These are phyloP conservation scores for Heteromyza rotundicornis DNA, from an alignment of 2,888 invertebrate genomes.

Conservation along the genomic window DNA sequence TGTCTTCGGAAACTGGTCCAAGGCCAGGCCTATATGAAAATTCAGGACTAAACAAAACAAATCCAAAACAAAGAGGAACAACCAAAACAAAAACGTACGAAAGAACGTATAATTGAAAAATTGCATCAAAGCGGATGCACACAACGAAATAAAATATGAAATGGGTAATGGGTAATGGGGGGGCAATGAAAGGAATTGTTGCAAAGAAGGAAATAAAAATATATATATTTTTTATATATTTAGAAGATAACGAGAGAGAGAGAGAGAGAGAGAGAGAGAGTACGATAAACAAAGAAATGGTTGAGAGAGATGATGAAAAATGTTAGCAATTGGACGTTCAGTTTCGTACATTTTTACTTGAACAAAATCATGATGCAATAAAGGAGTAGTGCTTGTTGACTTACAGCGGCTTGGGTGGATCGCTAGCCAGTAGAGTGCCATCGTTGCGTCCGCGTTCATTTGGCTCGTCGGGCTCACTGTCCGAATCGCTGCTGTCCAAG, in stretches of 20 bases:
- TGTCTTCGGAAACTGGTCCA: conserved; percentile 69
- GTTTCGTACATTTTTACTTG: conserved; percentile 8
- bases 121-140: background rate
- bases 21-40: conserved; percentile 81
- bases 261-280: conserved; percentile 22
- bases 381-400: conserved; percentile 57
- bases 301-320: conserved; percentile 10
- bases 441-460: conserved; percentile 84
- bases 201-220: too few species aligned
- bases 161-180: background rate
- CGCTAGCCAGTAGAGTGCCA: conserved; percentile 93
- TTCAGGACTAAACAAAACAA: conserved; percentile 72
- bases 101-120: conserved; percentile 12
- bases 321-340: conserved; percentile 4
- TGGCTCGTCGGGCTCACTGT: conserved; percentile 82
- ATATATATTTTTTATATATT: background rate
- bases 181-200: background rate
- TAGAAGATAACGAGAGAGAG: conserved; percentile 23
- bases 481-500: conserved; percentile 78
- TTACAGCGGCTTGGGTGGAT: conserved; percentile 96
- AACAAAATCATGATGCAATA: background rate
- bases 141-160: conserved; percentile 6
- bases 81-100: conserved; percentile 34
- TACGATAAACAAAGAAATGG: conserved; percentile 1
- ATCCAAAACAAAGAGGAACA: conserved; percentile 20